Evolutionary conservation across 2,113 vertebrate species (phyloP), one percentile per base, ranked within the genome.

Genomic region (Hippocampus zosterae): DNA sequence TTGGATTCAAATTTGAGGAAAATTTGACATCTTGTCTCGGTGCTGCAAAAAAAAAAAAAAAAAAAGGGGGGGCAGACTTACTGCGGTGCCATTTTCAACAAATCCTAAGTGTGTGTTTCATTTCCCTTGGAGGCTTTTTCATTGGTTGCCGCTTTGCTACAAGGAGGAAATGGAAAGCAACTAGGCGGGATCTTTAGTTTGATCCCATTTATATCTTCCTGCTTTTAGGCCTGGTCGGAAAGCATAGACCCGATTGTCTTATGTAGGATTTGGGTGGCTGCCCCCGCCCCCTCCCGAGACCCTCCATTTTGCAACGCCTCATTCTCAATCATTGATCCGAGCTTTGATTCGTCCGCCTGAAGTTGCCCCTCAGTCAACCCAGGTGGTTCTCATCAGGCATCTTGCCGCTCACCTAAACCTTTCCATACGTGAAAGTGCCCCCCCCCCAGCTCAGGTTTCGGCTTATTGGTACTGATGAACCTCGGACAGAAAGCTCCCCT

Each of bases 351-450:
- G 78, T 16, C 74, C 40, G 77, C 63, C 83, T 66, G 79, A 82
- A 37, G 83, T 77, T 63, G 75, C 66, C 52, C 74, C 62, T 75
- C 78, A 80, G 85, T 87, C 84, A 61, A 5, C 25, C 77, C 90
- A 90, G 90, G 90, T 91, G 90, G 81, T 91, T 91, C 79, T 85
- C 88, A 91, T 91, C 86, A 88, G 88, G 79, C 87, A 76, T 83
- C 33, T 85, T 87, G 81, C 83, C 77, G 25, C 84, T 87, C 84
- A 89, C 85, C 90, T 85, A 91, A 90, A 80, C 74, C 78, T 90
- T 90, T 88, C 88, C 88, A 88, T 88, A 88, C 83, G 72, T 19
- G 68, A 67, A 75, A 56, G 63, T 84, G 77, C 74, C 82, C 25
- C 25, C 25, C 50, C 76, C 71, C 70, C 57, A 19, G 69, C 84